Conservation (phyloP, 2,113 vertebrate genomes). For the Cynopterus brachyotis region DNA sequence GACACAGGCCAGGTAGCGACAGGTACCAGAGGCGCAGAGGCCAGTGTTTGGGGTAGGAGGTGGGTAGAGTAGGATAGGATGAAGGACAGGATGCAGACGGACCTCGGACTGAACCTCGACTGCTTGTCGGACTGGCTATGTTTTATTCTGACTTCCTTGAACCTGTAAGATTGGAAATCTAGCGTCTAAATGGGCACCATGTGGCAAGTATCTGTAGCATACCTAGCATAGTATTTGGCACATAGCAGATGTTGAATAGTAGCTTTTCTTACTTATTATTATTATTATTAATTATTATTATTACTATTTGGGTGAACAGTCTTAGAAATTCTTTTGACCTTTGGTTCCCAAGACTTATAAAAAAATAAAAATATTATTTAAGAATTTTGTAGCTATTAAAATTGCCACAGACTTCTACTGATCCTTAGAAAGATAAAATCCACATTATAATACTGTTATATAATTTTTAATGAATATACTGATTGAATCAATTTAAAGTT, state of each 20-base stretch:
- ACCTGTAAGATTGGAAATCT: not conserved
- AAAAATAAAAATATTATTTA: not conserved
- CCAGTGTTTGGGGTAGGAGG: not conserved
- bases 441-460: not conserved
- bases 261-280: not conserved
- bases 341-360: not conserved
- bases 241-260: not conserved
- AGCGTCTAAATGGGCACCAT: not conserved
- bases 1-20: rapidly evolving
- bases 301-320: not conserved
- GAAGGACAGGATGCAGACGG: not conserved
- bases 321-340: not conserved
- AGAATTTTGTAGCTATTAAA: not conserved
- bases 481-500: not conserved
- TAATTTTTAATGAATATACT: not conserved
- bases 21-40: not conserved
- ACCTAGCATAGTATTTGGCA: too few species aligned
- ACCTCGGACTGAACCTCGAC: not conserved
- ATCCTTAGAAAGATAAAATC: constrained; percentile 3
- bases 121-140: not conserved
- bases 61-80: rapidly evolving
- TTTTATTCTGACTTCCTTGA: not conserved
- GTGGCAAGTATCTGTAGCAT: not conserved
- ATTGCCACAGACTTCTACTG: not conserved
- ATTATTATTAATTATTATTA: not conserved